Percentiles rank a stretch among this genome's conserved stretches.
phyloP scores from a whole-genome alignment of 1,140 invertebrate genomes.

The Mycetomoellerius zeteki region DNA sequence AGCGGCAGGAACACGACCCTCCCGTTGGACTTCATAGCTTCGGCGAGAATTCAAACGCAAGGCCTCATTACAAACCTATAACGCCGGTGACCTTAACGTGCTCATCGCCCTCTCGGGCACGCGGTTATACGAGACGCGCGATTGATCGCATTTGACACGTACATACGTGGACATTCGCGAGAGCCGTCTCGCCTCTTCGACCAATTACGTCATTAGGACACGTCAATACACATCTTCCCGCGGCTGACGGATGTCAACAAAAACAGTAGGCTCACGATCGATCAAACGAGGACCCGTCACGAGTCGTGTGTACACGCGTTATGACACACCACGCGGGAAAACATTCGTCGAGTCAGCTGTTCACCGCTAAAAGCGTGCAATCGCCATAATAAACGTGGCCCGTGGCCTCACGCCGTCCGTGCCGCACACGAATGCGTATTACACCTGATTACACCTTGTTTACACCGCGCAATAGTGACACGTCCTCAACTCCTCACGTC shows the following conservation, averaged over 20 bases:
- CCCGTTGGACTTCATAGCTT: conserved; percentile 58
- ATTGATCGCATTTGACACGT: conserved; percentile 70
- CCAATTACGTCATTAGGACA: conserved; percentile 80
- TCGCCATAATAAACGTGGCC: conserved; percentile 45
- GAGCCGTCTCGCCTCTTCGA: conserved; percentile 62
- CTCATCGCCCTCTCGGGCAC: conserved; percentile 36
- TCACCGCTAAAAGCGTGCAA: conserved; percentile 10
- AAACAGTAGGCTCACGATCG: neutral
- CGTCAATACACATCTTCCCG: conserved; percentile 72
- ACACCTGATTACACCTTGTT: conserved; percentile 3
- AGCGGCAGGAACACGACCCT: conserved; percentile 23
- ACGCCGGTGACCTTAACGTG: conserved; percentile 50
- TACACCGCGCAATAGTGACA: neutral
- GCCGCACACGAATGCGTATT: neutral
- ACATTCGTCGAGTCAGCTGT: conserved; percentile 58
- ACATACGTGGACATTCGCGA: conserved; percentile 80
- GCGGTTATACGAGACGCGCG: neutral
- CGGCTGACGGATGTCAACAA: conserved; percentile 33
- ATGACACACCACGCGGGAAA: conserved; percentile 39
- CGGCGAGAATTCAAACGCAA: conserved; percentile 15
- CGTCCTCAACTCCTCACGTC: neutral
- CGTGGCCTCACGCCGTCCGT: too few relatives aligned
- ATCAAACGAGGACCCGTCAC: too few relatives aligned
- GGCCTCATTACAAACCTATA: conserved; percentile 52
- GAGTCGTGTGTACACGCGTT: neutral